phyloP scores from a whole-genome alignment of 2,113 vertebrate species.

The Rhinopithecus roxellana region DNA sequence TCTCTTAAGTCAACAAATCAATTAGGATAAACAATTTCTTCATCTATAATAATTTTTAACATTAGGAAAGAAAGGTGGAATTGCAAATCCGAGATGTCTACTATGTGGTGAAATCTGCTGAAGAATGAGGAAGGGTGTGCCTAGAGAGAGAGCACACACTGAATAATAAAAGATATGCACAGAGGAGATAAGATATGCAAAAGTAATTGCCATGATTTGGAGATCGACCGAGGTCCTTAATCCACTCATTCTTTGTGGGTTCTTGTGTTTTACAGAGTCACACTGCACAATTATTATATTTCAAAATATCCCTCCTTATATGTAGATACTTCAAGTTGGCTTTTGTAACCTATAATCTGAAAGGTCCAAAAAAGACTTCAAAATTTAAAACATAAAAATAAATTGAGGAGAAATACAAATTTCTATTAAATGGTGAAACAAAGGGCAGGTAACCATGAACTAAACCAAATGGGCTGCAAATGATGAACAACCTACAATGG shows the following conservation, averaged over 20 bases:
- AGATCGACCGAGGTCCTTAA: not conserved
- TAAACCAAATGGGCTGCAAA: not conserved
- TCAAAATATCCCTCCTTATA: not conserved
- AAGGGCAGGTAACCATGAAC: not conserved
- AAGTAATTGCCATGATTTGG: not conserved
- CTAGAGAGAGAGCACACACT: too few species aligned
- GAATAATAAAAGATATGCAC: not conserved
- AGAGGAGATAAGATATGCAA: not conserved
- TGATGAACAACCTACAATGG: not conserved
- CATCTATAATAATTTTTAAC: not conserved
- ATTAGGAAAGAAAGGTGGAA: not conserved
- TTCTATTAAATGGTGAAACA: not conserved
- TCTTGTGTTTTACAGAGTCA: not conserved
- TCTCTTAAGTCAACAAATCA: not conserved
- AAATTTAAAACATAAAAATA: not conserved
- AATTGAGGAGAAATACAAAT: not conserved
- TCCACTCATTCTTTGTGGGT: not conserved
- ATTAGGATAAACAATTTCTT: not conserved
- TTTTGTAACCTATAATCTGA: not conserved
- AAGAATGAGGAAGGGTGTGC: too few species aligned
- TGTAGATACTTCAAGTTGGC: not conserved
- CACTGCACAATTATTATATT: not conserved
- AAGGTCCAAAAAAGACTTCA: not conserved
- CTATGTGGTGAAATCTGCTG: not conserved
- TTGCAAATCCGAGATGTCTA: not conserved